These are phyloP conservation scores for Neosalanx taihuensis DNA, from an alignment of 2,797 vertebrate genomes.

Conservation along the genomic window DNA sequence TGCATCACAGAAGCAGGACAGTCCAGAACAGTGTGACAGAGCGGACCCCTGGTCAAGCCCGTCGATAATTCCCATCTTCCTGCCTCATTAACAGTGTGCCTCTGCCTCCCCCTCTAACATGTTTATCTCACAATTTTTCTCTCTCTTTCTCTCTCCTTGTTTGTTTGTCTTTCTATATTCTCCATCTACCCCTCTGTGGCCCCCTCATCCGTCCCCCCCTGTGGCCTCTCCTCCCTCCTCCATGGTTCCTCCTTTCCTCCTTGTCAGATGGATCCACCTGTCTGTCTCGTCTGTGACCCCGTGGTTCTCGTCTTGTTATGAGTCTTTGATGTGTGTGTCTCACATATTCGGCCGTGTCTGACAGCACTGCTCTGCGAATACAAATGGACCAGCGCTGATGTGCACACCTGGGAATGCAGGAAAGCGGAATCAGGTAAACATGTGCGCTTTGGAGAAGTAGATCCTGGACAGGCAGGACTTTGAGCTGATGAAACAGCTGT, in stretches of 20 bases:
- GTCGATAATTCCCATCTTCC: constrained; percentile 47
- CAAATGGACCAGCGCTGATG: not conserved
- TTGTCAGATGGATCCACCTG: not conserved
- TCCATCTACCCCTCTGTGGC: constrained; percentile 11
- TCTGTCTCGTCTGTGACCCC: not conserved
- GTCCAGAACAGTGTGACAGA: no score
- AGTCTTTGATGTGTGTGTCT: constrained; percentile 3
- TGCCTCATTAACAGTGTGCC: constrained; percentile 33
- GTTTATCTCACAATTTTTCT: not conserved
- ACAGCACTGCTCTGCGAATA: not conserved
- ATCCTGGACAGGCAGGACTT: no score
- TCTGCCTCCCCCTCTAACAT: not conserved
- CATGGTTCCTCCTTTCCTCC: not conserved
- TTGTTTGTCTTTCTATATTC: constrained; percentile 8
- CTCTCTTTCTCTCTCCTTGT: not conserved
- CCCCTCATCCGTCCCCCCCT: not conserved
- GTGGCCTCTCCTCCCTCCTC: not conserved
- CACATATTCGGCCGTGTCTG: not conserved
- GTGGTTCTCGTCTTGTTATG: no score
- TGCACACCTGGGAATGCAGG: not conserved
- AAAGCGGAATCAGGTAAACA: not conserved
- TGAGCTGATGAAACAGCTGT: not conserved
- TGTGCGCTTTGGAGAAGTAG: not conserved
- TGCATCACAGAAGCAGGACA: constrained; percentile 18
- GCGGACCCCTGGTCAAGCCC: no score